Evolutionary conservation across 2,888 invertebrate species (phyloP).

Genomic region (Hybos culiciformis): DNA sequence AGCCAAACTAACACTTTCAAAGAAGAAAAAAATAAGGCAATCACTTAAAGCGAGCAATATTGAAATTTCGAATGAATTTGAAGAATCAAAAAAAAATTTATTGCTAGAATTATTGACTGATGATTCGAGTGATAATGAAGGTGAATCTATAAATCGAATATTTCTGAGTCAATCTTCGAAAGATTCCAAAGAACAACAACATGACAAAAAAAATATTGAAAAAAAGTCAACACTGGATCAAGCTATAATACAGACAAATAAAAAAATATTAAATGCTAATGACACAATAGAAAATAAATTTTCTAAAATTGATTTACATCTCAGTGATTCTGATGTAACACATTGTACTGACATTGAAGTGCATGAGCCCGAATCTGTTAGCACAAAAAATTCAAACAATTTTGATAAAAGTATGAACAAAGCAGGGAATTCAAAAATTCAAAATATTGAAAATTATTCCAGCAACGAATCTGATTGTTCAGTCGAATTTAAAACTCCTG

Average conservation of each 20-base stretch:
- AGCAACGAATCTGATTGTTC: too few species aligned
- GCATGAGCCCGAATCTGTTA: too few species aligned
- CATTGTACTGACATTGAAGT: too few species aligned
- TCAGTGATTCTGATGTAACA: slow-evolving; percentile 11
- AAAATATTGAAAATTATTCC: too few species aligned
- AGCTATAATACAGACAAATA: not conserved
- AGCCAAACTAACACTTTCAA: not conserved
- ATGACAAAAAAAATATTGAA: not conserved
- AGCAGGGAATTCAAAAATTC: too few species aligned
- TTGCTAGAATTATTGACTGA: slow-evolving; percentile 16
- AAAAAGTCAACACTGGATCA: not conserved
- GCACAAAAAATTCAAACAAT: too few species aligned
- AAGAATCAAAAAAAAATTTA: slow-evolving; percentile 19
- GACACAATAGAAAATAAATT: not conserved
- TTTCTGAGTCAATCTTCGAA: not conserved
- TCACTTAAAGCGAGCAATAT: not conserved
- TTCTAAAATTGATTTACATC: slow-evolving; percentile 6
- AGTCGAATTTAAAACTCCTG: too few species aligned
- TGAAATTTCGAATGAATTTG: not conserved
- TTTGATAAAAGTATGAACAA: too few species aligned
- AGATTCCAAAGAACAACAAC: not conserved
- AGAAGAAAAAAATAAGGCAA: not conserved
- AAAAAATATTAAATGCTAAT: not conserved
- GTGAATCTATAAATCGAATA: not conserved
- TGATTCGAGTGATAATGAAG: slow-evolving; percentile 15